These are phyloP conservation scores for Eulacestoma nigropectus DNA, from an alignment of 2,113 vertebrate genomes.

Conservation along the genomic window DNA sequence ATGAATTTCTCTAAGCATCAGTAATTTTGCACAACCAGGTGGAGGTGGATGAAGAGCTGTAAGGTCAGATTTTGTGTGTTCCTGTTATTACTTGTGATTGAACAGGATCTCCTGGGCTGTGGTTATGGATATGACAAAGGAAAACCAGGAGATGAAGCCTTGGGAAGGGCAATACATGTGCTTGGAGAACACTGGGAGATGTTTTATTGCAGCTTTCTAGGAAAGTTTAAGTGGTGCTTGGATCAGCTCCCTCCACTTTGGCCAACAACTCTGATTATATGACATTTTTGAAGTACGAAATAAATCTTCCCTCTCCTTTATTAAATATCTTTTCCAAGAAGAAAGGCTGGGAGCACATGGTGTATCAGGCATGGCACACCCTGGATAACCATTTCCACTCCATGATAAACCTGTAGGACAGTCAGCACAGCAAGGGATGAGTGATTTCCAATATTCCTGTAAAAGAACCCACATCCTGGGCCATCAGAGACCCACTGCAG, in stretches of 20 bases:
- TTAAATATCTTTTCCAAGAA: background rate
- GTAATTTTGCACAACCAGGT: background rate
- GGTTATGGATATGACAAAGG: background rate
- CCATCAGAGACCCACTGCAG: background rate
- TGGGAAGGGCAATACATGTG: accelerated
- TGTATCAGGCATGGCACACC: background rate
- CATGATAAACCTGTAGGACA: background rate
- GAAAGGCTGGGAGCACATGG: background rate
- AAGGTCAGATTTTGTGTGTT: background rate
- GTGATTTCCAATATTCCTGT: background rate
- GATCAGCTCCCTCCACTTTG: background rate
- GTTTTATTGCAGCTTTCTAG: background rate
- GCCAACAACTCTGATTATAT: background rate
- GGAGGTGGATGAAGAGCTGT: background rate
- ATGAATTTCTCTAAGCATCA: background rate
- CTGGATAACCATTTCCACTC: background rate
- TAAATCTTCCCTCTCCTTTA: background rate
- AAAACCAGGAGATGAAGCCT: background rate
- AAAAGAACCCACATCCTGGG: background rate
- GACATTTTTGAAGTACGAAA: background rate
- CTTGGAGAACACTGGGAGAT: background rate
- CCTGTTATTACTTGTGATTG: background rate
- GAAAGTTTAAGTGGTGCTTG: background rate
- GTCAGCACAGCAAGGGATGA: background rate
- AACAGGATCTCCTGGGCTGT: background rate